These are phyloP conservation scores for Seira ritae DNA, from an alignment of 2,888 invertebrate species.

Conservation along the genomic window DNA sequence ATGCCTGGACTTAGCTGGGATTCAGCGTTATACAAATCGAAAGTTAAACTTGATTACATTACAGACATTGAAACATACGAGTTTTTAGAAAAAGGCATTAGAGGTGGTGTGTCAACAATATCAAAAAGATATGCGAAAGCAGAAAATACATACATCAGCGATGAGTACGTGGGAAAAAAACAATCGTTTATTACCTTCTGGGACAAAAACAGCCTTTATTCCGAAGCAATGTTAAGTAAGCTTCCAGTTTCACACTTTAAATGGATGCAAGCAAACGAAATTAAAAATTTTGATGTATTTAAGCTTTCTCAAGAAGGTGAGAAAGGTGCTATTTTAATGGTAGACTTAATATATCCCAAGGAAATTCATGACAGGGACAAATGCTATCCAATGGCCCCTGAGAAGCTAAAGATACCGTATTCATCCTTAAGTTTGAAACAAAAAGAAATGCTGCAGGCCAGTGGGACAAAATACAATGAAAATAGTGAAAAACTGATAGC, in stretches of 20 bases:
- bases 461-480: not conserved
- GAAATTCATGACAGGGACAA: constrained; percentile 5
- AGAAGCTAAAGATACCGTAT: constrained; percentile 15
- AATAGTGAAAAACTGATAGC: constrained; percentile 28
- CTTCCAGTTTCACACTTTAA: constrained; percentile 32
- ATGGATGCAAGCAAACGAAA: constrained; percentile 23
- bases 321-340: constrained; percentile 5
- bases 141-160: constrained; percentile 19
- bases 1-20: constrained; percentile 27
- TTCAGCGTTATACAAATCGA: constrained; percentile 17
- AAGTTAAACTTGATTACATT: constrained; percentile 34
- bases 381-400: constrained; percentile 28
- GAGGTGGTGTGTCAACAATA: constrained; percentile 29
- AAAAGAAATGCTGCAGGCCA: not conserved
- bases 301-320: not conserved
- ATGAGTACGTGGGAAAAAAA: no score
- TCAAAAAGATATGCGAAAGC: constrained; percentile 15
- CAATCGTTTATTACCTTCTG: no score
- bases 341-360: not conserved
- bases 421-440: not conserved
- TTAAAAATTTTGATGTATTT: not conserved
- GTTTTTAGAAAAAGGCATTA: constrained; percentile 34
- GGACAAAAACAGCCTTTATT: no score
- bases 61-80: constrained; percentile 5
- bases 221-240: not conserved